Conservation (phyloP, 2,113 vertebrate genomes). For the Piprites chloris region DNA sequence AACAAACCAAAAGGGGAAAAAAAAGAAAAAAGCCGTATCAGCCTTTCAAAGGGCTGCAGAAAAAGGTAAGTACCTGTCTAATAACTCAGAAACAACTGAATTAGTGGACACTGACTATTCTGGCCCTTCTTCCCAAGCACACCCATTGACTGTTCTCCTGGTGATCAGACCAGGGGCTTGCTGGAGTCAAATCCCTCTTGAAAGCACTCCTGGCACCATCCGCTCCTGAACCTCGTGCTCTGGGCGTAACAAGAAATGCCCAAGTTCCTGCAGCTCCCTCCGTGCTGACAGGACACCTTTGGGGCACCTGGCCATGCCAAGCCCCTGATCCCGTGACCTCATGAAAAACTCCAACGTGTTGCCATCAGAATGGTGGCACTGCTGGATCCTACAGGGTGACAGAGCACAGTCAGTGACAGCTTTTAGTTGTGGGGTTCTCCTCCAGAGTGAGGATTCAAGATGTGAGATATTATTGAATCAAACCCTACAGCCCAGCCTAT, state of each 20-base stretch:
- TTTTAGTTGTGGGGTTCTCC: background rate
- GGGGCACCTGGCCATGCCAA: background rate
- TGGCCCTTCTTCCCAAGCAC: background rate
- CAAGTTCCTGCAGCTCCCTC: background rate
- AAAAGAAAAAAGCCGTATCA: background rate
- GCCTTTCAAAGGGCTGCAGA: background rate
- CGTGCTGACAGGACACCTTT: background rate
- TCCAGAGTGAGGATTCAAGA: background rate
- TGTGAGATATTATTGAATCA: rapidly evolving
- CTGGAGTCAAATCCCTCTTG: background rate
- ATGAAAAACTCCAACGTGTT: background rate
- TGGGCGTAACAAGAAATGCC: background rate
- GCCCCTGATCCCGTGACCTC: background rate
- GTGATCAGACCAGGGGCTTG: background rate
- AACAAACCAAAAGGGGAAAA: background rate
- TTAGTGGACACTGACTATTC: background rate
- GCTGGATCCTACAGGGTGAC: background rate
- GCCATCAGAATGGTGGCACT: background rate
- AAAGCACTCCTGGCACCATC: background rate
- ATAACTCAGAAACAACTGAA: background rate
- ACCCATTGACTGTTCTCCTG: background rate
- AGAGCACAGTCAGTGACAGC: rapidly evolving
- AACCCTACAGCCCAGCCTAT: rapidly evolving
- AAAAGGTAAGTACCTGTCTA: background rate
- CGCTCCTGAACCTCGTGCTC: background rate